These are phyloP conservation scores for Xenopus tropicalis DNA, from an alignment of 2,113 vertebrate species.

Conservation along the genomic window DNA sequence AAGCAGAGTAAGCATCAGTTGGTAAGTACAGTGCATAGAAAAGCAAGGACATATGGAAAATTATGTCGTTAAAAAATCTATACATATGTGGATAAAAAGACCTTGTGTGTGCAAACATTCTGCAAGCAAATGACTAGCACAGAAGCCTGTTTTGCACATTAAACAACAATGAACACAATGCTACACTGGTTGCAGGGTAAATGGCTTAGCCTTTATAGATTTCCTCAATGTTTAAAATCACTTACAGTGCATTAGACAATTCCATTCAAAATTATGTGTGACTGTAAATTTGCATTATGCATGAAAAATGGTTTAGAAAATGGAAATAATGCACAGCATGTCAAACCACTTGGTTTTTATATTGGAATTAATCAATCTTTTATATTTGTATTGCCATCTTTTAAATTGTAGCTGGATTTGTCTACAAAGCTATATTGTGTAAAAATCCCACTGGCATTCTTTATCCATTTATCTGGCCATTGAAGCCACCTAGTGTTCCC, in stretches of 20 bases:
- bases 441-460: constrained; percentile 16
- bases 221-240: not conserved
- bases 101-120: too few species aligned
- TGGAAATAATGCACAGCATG: not conserved
- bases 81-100: too few species aligned
- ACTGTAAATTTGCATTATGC: constrained; percentile 1
- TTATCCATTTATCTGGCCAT: constrained; percentile 8
- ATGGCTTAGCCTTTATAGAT: not conserved
- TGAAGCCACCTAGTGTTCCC: constrained; percentile 33
- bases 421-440: constrained; percentile 6
- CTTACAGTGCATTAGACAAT: constrained; percentile 5
- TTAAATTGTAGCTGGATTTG: constrained; percentile 2
- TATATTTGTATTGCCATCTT: not conserved
- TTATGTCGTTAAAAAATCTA: too few species aligned
- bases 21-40: too few species aligned
- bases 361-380: constrained; percentile 3
- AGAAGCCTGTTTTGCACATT: too few species aligned
- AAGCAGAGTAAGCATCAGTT: too few species aligned
- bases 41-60: too few species aligned
- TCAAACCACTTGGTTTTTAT: not conserved
- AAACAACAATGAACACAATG: too few species aligned
- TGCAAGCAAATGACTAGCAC: too few species aligned
- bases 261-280: not conserved
- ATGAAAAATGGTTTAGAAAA: not conserved
- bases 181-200: too few species aligned